Base-by-base conservation (phyloP, 2,113 vertebrate species). In the Sander vitreus region DNA sequence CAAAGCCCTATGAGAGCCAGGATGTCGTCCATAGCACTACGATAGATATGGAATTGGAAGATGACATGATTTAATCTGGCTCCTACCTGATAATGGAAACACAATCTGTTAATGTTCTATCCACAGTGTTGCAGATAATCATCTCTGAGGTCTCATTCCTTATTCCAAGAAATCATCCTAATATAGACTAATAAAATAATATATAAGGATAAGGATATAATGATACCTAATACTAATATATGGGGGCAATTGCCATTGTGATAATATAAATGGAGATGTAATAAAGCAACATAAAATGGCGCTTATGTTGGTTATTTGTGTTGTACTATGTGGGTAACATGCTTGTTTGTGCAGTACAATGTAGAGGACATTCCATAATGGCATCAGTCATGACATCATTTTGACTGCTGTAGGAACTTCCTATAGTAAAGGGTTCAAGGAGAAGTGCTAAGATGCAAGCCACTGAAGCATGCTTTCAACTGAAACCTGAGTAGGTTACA, bases 401-500 rank as follows among this genome's bases (percentile, higher is more conserved):
- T 82, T 3, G 51, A 48, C 62, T 64, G 53, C 53, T 13, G 69
- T 30, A 60, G 77, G 79, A 85, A 77, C 69, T 76, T 84, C 78
- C 84, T 51, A 72, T 10, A 77, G 73, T 39, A 8, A 19, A 25
- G 47, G 68, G 75, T 78, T 89, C 83, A 84, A 84, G 90, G 85
- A 84, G 86, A 85, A 86, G 87, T 59, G 81, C 78, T 86, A 88
- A 91, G 85, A 90, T 48, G 85, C 62, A 54, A 80, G 77, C 75
- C 66, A 60, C 66, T 5, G 50, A 84, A 62, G 81, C 76, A 80
- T 85, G 89, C 89, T 78, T 85, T 86, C 81, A 91, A 76, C 74
- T 92, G 93, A 68, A 93, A 93, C 89, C 75, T 3, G 92, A 94
- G 92, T 92, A 92, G 92, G 92, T 91, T 93, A 91, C 78, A 77